Evolutionary conservation across 2,888 invertebrate genomes (phyloP), one percentile per base, ranked within the genome.

Genomic region (Scaptomyza tumidula): DNA sequence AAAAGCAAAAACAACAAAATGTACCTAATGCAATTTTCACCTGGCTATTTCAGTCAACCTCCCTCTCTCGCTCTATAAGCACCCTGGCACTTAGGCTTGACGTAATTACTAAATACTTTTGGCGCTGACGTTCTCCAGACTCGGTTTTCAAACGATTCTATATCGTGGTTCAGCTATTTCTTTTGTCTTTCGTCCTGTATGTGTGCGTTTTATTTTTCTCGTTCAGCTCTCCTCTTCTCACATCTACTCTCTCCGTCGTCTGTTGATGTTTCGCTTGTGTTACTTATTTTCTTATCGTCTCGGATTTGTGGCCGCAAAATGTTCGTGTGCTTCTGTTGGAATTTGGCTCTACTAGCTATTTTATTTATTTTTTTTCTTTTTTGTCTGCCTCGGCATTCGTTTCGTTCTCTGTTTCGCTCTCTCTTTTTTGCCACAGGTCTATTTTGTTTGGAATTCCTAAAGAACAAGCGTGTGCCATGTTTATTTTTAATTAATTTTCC

Each of bases 401-500:
- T 76, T 50, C 52, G 19, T 65, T 60, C 64, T 52, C 31, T 53
- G 31, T 50, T 14, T 46, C 11, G 14, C 35, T 45, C 46, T 50
- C 27, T 55, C 14, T 10, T 46, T 41, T 66, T 35, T 55, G 86
- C 84, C 80, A 69, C 80, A 71, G 86, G 80, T 83, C 77, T 81
- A 77, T 86, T 81, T 83, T 86, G 65, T 75, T 75, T 72, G 83
- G 88, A 83, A 83, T 88, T 88, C 83, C 77, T 62, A 66, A 69
- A 78, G 88, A 61, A 84, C 84, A 88, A 84, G 87, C 78, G 78
- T 83, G 85, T 85, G 85, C 87, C 83, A 85, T 85, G 84, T 85
- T 85, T 86, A 85, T 85, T 88, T 85, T 85, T 85, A 85, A 85
- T 85, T 85, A 85, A 85, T 85, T 85, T 85, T 88, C 80, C 87